phyloP scores from a whole-genome alignment of 2,888 invertebrate species.

The Steinernema hermaphroditum region DNA sequence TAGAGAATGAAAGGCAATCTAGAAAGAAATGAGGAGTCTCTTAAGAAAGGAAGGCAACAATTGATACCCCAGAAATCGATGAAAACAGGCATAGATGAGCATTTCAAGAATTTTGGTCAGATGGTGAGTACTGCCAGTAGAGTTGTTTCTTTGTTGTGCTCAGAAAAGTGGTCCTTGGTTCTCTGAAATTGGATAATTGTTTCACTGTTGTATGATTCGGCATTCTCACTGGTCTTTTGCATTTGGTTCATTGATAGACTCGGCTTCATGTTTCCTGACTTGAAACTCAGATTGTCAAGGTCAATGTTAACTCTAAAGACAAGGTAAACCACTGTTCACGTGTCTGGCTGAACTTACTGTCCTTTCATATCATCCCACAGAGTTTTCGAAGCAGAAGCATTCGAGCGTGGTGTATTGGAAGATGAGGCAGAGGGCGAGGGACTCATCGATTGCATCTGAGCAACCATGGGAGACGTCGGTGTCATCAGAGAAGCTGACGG shows the following conservation, averaged over 20 bases:
- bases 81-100: background rate
- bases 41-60: constrained; percentile 15
- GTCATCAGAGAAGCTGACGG: background rate
- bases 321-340: constrained; percentile 7
- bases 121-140: background rate
- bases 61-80: constrained; percentile 3
- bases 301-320: constrained; percentile 42
- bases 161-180: background rate
- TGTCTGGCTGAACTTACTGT: constrained; percentile 32
- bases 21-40: background rate
- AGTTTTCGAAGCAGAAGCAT: background rate
- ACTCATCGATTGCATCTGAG: constrained; percentile 9
- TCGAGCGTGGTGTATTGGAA: background rate
- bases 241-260: constrained; percentile 43
- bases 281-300: constrained; percentile 41
- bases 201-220: background rate
- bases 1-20: background rate
- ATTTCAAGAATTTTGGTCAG: background rate
- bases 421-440: constrained; percentile 13
- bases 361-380: constrained; percentile 43
- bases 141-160: background rate
- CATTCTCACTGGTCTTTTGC: constrained; percentile 33
- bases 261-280: constrained; percentile 36
- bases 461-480: background rate
- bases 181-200: background rate